Evolutionary conservation across 2,888 invertebrate genomes (phyloP).

Genomic region (Slavum lentiscoides): DNA sequence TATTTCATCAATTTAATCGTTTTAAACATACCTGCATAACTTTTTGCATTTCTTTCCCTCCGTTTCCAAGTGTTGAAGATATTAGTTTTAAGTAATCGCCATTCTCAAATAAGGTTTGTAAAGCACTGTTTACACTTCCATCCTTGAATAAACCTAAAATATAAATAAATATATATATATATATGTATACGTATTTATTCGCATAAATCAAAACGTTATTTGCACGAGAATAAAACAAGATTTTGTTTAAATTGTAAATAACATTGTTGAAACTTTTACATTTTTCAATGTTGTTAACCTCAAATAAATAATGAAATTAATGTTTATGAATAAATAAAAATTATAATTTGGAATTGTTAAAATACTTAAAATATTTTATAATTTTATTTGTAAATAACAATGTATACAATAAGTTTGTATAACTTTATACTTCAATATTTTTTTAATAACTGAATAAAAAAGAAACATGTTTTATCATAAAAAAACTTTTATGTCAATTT

Average conservation of each 20-base stretch:
- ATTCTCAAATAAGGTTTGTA: constrained; percentile 56
- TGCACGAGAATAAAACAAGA: too few species aligned
- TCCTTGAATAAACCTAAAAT: constrained; percentile 57
- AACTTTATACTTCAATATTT: neutral
- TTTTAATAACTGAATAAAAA: neutral
- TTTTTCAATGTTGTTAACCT: neutral
- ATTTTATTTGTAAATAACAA: neutral
- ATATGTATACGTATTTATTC: too few species aligned
- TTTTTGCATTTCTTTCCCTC: constrained; percentile 60
- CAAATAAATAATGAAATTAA: neutral
- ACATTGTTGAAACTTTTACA: too few species aligned
- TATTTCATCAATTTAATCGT: constrained; percentile 5
- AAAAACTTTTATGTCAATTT: neutral
- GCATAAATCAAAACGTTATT: too few species aligned
- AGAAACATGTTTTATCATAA: neutral
- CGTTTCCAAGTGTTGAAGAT: constrained; percentile 53
- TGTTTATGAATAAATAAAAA: neutral
- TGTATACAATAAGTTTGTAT: neutral
- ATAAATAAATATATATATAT: neutral
- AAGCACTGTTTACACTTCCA: constrained; percentile 55
- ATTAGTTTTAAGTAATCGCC: constrained; percentile 56
- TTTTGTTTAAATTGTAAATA: too few species aligned
- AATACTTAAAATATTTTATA: neutral
- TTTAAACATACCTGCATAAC: constrained; percentile 63
- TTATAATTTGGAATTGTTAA: neutral